Evolutionary conservation across 2,888 invertebrate genomes (phyloP).

Genomic region (Ischnura elegans): DNA sequence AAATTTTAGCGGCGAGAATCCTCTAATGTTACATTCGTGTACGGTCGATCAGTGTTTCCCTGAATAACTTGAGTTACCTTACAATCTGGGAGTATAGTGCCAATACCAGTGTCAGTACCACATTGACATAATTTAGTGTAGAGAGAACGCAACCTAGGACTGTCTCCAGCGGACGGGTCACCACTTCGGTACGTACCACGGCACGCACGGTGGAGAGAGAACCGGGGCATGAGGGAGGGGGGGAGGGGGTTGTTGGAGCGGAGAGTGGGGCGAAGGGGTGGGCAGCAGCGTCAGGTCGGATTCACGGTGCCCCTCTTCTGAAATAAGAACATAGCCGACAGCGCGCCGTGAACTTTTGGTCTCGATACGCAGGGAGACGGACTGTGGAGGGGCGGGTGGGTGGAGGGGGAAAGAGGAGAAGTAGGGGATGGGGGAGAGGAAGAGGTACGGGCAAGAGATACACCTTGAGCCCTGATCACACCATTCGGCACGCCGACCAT

Average conservation of each 20-base stretch:
- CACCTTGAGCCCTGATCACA: neutral
- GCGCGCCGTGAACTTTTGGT: conserved; percentile 53
- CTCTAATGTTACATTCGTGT: too few species aligned
- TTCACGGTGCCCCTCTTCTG: conserved; percentile 2
- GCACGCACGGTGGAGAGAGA: neutral
- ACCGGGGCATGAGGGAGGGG: neutral
- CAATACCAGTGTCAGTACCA: too few species aligned
- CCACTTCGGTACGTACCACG: neutral
- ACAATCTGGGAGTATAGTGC: too few species aligned
- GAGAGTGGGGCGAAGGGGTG: neutral
- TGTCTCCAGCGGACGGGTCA: neutral
- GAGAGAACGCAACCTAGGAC: too few species aligned
- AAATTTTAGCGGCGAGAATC: too few species aligned
- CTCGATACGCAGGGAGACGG: conserved; percentile 13
- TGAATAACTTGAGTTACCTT: too few species aligned
- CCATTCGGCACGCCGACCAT: too few species aligned
- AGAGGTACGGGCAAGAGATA: neutral
- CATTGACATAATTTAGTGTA: too few species aligned
- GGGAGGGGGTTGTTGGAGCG: neutral
- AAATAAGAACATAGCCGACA: conserved; percentile 37
- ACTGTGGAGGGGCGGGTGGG: neutral
- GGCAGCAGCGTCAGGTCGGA: neutral
- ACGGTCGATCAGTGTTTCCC: too few species aligned
- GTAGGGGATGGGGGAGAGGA: neutral
- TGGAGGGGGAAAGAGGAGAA: neutral